Evolutionary conservation across 2,113 vertebrate species (phyloP).

Genomic region (Kobus ellipsiprymnus): DNA sequence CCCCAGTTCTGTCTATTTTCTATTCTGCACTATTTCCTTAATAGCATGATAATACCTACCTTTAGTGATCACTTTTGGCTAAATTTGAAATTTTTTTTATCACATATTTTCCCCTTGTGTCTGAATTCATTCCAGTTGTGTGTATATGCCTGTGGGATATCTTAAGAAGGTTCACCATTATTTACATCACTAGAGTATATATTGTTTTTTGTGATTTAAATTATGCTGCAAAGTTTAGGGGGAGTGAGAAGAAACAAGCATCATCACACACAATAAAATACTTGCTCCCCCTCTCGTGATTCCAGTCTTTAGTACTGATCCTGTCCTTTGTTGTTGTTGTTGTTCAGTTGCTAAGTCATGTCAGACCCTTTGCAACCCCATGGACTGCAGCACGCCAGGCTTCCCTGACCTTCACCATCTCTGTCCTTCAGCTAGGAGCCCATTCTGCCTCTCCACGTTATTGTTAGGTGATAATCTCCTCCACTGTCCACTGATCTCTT

Average conservation of each 20-base stretch:
- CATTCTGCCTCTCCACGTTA: background rate
- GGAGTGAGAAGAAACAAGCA: background rate
- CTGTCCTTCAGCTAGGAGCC: background rate
- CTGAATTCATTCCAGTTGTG: constrained; percentile 10
- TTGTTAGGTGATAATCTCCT: background rate
- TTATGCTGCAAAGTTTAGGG: background rate
- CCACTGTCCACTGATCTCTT: background rate
- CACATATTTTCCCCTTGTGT: background rate
- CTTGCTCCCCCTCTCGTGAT: background rate
- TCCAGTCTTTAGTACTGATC: background rate
- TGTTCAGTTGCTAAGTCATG: background rate
- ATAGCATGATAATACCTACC: background rate
- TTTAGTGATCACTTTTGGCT: background rate
- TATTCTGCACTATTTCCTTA: background rate
- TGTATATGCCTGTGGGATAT: background rate
- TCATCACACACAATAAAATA: background rate
- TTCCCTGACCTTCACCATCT: background rate
- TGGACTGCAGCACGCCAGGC: background rate
- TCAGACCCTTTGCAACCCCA: background rate
- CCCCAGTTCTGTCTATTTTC: background rate
- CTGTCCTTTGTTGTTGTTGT: background rate
- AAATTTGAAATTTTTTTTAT: background rate
- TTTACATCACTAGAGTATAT: background rate
- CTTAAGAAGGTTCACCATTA: background rate
- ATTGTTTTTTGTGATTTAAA: constrained; percentile 9